A percentile compares a stretch with the other conserved stretches of the same genome.
Conservation (phyloP, 2,797 vertebrate species). For the Thamnophis elegans region DNA sequence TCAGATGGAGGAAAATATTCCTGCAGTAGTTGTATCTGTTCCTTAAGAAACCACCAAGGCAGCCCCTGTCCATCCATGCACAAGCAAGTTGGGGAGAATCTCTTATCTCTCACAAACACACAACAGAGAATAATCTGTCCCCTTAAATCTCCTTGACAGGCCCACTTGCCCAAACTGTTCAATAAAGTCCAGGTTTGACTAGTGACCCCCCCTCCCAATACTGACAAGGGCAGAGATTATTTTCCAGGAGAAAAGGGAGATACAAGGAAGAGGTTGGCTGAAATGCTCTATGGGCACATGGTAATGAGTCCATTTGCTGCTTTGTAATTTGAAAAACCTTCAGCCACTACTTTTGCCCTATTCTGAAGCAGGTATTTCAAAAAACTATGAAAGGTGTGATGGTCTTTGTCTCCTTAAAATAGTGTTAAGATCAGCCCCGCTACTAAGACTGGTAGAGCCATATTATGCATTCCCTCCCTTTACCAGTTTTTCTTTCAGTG, state of each 20-base stretch:
- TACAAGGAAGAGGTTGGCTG: neutral
- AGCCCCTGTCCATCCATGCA: too few relatives aligned
- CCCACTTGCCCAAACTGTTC: neutral
- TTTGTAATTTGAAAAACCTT: neutral
- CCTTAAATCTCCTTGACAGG: too few relatives aligned
- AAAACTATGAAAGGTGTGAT: neutral
- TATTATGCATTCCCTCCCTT: neutral
- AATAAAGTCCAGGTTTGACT: too few relatives aligned
- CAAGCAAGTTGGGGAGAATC: neutral
- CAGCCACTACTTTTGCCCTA: neutral
- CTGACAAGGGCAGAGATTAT: neutral
- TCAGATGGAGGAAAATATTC: neutral
- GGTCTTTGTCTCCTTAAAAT: neutral
- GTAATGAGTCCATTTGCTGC: neutral
- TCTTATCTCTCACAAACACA: neutral
- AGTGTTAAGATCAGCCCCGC: neutral
- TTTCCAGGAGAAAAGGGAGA: neutral
- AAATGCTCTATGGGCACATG: neutral
- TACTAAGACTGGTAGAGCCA: too few relatives aligned
- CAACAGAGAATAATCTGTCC: too few relatives aligned
- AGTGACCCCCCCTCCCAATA: neutral
- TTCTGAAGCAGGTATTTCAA: neutral
- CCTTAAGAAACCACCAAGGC: neutral
- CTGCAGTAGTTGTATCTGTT: neutral
- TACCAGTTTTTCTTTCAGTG: neutral